Conservation (phyloP, 2,797 vertebrate genomes). For the Falco columbarius region DNA sequence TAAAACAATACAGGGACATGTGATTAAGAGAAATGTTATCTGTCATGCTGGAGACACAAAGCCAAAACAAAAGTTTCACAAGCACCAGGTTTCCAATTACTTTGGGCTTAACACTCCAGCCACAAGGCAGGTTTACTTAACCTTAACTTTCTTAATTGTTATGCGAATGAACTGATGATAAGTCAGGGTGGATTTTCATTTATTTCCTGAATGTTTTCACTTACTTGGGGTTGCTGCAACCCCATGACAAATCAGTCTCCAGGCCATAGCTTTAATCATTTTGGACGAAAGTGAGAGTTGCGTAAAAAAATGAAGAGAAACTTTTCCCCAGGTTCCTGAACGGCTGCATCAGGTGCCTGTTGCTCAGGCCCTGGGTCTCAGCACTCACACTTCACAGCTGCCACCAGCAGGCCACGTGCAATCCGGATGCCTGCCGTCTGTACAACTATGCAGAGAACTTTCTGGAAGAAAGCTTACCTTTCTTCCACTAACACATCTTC, state of each 20-base stretch:
- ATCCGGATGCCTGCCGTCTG: not conserved
- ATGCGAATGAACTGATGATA: not conserved
- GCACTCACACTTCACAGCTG: not conserved
- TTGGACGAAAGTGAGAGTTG: not conserved
- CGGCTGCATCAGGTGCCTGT: fast-evolving
- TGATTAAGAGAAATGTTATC: not conserved
- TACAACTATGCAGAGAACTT: not conserved
- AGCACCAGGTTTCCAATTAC: not conserved
- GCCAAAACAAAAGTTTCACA: not conserved
- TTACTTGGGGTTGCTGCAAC: not conserved
- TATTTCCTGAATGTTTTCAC: not conserved
- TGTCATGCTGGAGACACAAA: not conserved
- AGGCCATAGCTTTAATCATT: not conserved
- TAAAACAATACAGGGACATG: not conserved
- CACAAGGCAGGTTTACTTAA: not conserved
- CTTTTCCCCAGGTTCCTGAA: not conserved
- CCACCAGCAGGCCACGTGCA: not conserved
- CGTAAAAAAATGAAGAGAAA: not conserved
- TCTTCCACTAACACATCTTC: not conserved
- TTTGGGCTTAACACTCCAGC: not conserved
- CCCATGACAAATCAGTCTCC: not conserved
- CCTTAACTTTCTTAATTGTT: not conserved
- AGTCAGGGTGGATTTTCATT: not conserved
- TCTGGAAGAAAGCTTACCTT: too few species aligned
- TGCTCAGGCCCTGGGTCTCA: not conserved